Evolutionary conservation across 1,140 invertebrate species (phyloP), one percentile per base, ranked within the genome.

Genomic region (Paraescarpia echinospica): DNA sequence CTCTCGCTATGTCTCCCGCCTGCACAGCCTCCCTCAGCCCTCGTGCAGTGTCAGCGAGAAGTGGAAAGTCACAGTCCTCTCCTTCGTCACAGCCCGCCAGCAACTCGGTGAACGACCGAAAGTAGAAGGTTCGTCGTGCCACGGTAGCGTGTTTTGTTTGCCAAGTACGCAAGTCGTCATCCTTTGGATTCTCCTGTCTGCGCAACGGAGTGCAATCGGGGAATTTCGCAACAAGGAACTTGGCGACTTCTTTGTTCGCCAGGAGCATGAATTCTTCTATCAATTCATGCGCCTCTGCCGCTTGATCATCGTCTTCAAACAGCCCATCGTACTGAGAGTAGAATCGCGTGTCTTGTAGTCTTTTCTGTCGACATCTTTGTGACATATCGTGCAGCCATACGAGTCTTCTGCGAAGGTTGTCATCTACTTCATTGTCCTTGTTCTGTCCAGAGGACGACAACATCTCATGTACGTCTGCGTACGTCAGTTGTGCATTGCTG

Each of bases 211-310:
- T 94, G 9, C 91, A 91, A 31, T 94, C 92, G 31, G 94, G 94
- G 90, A 94, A 94, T 14, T 91, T 92, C 27, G 92, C 91, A 9
- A 94, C 41, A 33, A 96, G 93, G 33, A 95, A 93, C 34, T 93
- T 93, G 33, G 94, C 95, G 18, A 96, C 93, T 41, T 95, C 93
- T 88, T 92, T 91, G 93, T 96, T 95, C 35, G 95, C 94, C 91
- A 94, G 94, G 89, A 96, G 93, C 91, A 94, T 93, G 48, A 96
- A 93, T 93, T 95, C 95, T 90, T 95, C 94, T 12, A 95, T 94
- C 14, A 95, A 93, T 34, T 93, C 94, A 93, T 95, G 95, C 1
- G 95, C 95, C 91, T 95, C 59, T 77, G 59, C 59, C 22, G 59
- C 94, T 9, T 93, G 93, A 6, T 93, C 33, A 48, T 94, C 94